Evolutionary conservation across 2,113 vertebrate species (phyloP), one percentile per base, ranked within the genome.

Genomic region (Telmatochromis brichardi): DNA sequence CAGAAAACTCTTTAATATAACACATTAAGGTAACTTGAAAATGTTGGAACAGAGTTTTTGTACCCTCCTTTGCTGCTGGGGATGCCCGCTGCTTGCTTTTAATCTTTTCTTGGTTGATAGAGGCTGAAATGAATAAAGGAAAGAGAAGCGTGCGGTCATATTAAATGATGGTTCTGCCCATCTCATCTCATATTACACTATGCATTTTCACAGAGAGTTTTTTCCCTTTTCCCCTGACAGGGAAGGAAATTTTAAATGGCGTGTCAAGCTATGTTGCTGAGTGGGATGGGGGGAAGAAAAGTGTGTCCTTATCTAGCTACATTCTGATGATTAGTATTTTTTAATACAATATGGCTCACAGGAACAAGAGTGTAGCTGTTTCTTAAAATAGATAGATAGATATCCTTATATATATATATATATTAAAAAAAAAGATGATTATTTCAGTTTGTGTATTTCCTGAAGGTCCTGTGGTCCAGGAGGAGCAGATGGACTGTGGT

Each of bases 401-500:
- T 42, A 42, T 42, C 40, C 3, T 12, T 37, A 40, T 40, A 11
- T 42, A 42, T 40, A 40, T 40, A 40, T 37, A 42, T 40, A 40
- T 40, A 40, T 37, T 1, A 9, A 4, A 35, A 35, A 17, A 50
- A 50, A 42, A 85, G 10, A 40, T 9, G 9, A 6, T 81, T 3
- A 47, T 19, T 42, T 58, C 37, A 10, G 7, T 26, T 42, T 78
- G 42, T 12, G 42, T 78, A 5, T 90, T 87, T 86, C 58, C 12
- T n/a, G 45, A 80, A 96, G 95, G 88, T 82, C 89, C 95, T 81
- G 83, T 86, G 87, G 92, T 95, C 82, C 93, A 92, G 81, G 96
- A 96, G 84, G 91, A 95, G 76, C 91, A 91, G 89, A 95, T 95
- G 95, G 95, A 96, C 86, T 95, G 88, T 33, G 86, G 84, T 51